phyloP scores from a whole-genome alignment of 2,888 invertebrate species.

The Antitype chi region DNA sequence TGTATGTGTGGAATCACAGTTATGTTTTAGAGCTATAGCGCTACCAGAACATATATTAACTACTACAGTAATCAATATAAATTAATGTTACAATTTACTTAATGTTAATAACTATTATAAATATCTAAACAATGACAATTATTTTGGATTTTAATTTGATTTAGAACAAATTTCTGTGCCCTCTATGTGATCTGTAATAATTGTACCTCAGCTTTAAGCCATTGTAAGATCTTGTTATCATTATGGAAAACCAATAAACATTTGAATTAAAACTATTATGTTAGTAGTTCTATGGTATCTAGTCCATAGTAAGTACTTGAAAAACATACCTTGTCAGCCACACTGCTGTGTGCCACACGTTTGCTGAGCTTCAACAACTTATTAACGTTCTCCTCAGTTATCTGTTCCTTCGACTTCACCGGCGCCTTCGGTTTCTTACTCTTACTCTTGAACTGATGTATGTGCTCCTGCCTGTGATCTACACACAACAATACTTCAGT shows the following conservation, averaged over 20 bases:
- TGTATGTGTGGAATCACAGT: neutral
- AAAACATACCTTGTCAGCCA: slow-evolving; percentile 84
- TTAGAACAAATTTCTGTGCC: too few relatives aligned
- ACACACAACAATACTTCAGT: slow-evolving; percentile 15
- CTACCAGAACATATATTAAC: neutral
- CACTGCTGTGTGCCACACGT: slow-evolving; percentile 76
- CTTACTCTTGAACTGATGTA: slow-evolving; percentile 71
- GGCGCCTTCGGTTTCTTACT: slow-evolving; percentile 68
- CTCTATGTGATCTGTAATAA: too few relatives aligned
- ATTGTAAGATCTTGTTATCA: neutral
- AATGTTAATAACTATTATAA: neutral
- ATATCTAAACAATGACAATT: neutral
- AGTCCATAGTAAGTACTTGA: neutral
- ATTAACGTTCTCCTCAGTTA: slow-evolving; percentile 85
- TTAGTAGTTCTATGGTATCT: neutral
- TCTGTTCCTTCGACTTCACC: slow-evolving; percentile 71
- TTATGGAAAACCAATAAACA: neutral
- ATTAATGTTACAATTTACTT: neutral
- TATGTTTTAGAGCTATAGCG: neutral
- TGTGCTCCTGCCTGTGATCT: slow-evolving; percentile 64
- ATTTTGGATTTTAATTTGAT: neutral
- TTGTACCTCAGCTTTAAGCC: too few relatives aligned
- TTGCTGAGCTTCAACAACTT: slow-evolving; percentile 87
- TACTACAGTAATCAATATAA: neutral
- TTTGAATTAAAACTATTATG: neutral